Base-by-base conservation (phyloP, 1,140 invertebrate species). In the Panulirus ornatus region DNA sequence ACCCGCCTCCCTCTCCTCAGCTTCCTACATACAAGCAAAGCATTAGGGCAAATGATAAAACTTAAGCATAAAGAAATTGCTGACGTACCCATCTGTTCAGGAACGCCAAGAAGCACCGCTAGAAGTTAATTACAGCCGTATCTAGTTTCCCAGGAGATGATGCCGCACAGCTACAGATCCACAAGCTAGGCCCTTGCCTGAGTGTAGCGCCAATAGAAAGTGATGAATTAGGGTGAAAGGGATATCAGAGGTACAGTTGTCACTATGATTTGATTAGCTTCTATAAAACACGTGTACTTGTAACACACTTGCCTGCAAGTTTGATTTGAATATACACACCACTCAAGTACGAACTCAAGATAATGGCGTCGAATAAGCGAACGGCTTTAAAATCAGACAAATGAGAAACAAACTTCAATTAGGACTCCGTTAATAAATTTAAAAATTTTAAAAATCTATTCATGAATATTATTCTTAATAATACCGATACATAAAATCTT, bases 51-150 rank as follows among this genome's bases (percentile, higher is more conserved):
- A 47, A n/a, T n/a, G n/a, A n/a, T n/a, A 47, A 47, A 47, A 47
- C 14, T 47, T n/a, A 66, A 19, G 54, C 54, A 58, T 58, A 58
- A 66, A 66, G n/a, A 30, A 66, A 5, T 66, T 0, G 30, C 27
- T 66, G 58, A 66, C 58, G 58, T 66, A 66, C 58, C n/a, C 58
- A 66, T 66, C n/a, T 66, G n/a, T 66, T 66, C 58, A 66, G 58
- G 58, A 66, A 66, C 58, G n/a, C 58, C 58, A 66, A 30, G 58
- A 66, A 66, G 58, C n/a, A 66, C 54, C 54, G 54, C 54, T 58
- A 58, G 54, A 16, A 19, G 54, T 58, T 58, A 58, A 58, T 58
- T 58, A 58, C 11, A 58, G 54, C 3, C 22, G 54, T 16, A 58
- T 58, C 54, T 58, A 58, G 54, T 58, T 19, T 58, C 54, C 19